A percentile compares a stretch with the other conserved stretches of the same genome.
Conservation (phyloP, 2,888 invertebrate genomes). For the Dorcus hopei region DNA sequence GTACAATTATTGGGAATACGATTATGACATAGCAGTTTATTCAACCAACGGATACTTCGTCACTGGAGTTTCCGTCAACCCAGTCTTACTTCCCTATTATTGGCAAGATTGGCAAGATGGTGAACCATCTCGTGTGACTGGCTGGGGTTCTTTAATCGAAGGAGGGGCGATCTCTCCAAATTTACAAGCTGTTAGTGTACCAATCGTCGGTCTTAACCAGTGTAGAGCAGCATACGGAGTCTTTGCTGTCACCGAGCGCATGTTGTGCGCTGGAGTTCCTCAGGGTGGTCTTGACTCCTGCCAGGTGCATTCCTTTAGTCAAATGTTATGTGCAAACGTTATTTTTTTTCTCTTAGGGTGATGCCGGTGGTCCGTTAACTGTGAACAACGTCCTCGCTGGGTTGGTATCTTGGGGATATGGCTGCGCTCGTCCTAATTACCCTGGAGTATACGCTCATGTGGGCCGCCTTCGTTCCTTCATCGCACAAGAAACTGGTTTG, state of each 20-base stretch:
- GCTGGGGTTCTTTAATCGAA: constrained; percentile 17
- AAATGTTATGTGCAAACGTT: not conserved
- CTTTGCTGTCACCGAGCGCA: constrained; percentile 42
- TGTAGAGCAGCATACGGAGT: not conserved
- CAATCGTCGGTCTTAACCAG: not conserved
- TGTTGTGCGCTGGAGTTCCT: constrained; percentile 57
- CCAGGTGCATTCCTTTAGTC: constrained; percentile 38
- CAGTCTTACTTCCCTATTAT: not conserved
- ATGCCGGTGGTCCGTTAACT: constrained; percentile 29
- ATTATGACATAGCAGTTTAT: constrained; percentile 1
- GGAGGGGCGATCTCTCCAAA: not conserved
- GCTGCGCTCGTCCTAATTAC: constrained; percentile 30
- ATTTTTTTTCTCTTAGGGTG: constrained; percentile 26
- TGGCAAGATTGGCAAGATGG: not conserved
- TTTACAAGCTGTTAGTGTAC: not conserved
- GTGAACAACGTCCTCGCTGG: constrained; percentile 47
- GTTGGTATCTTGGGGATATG: constrained; percentile 61
- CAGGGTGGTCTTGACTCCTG: constrained; percentile 56
- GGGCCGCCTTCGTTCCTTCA: constrained; percentile 26
- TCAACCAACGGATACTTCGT: not conserved
- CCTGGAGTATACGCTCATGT: constrained; percentile 37
- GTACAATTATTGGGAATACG: not conserved
- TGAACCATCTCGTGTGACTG: constrained; percentile 1
- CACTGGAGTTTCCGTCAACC: not conserved
- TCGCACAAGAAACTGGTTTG: constrained; percentile 7